Base-by-base conservation (phyloP, 1,140 invertebrate species). In the Chionoecetes opilio region DNA sequence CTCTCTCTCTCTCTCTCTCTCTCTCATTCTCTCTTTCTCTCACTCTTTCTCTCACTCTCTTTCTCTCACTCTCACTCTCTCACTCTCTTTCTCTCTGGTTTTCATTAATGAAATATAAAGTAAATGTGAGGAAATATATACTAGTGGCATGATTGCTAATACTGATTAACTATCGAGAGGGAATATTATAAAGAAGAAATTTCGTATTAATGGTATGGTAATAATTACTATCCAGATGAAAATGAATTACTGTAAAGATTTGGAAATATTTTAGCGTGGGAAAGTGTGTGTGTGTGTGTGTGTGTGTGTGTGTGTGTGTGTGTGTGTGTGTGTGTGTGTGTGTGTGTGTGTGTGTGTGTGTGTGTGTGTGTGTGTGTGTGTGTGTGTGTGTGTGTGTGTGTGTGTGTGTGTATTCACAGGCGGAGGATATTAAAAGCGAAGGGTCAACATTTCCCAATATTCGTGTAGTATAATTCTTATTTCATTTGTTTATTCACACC, bases 401-500 rank as follows among this genome's bases (percentile, higher is more conserved):
- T 63, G 5, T 63, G 63, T 75, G 63, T 75, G 11, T n/a, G 21
- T n/a, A 26, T 75, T 26, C 63, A n/a, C n/a, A n/a, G 21, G 63
- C 0, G 8, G 21, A 26, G 26, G 63, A 75, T 5, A 75, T 75
- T 75, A 21, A 21, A 75, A 2, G 63, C 63, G 21, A n/a, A n/a
- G n/a, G 21, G 26, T 75, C n/a, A 75, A 21, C 21, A n/a, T 75
- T 75, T 75, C 63, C 63, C 63, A 75, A 26, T 75, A n/a, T 21
- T 75, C 63, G 63, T 75, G n/a, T 26, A n/a, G 63, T n/a, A 75
- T 75, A 75, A 75, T 75, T 75, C n/a, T 75, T 6, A 75, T 75
- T 75, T 75, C n/a, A 75, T 75, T 75, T 75, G 63, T 75, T 75
- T 75, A 75, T 75, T 75, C 63, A 75, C 63, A 75, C 63, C 63